Evolutionary conservation across 2,113 vertebrate genomes (phyloP).

Genomic region (Myotis brandtii): DNA sequence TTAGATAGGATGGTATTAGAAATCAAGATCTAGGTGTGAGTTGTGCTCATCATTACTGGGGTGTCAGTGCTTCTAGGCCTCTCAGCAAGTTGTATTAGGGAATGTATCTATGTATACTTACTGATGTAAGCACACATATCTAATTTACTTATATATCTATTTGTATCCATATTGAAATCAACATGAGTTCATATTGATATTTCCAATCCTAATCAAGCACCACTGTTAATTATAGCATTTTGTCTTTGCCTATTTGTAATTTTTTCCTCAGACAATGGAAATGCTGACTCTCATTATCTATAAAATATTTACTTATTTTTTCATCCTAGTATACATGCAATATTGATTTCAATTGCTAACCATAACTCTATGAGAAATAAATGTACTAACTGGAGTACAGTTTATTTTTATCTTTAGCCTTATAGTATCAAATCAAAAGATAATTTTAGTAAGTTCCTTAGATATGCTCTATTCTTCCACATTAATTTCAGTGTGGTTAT

Average conservation of each 20-base stretch:
- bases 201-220: not conserved
- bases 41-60: not conserved
- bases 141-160: not conserved
- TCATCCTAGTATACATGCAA: not conserved
- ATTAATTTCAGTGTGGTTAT: not conserved
- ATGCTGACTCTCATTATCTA: not conserved
- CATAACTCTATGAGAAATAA: not conserved
- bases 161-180: not conserved
- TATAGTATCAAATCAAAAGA: slow-evolving; percentile 42
- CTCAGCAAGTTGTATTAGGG: not conserved
- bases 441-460: slow-evolving; percentile 11
- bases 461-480: not conserved
- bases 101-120: not conserved
- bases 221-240: not conserved
- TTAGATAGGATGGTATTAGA: not conserved
- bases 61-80: not conserved
- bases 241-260: slow-evolving; percentile 5
- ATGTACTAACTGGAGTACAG: not conserved
- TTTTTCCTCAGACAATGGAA: not conserved
- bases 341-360: not conserved
- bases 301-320: slow-evolving; percentile 12
- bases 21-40: not conserved
- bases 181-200: not conserved
- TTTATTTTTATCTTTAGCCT: not conserved
- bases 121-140: not conserved